These are phyloP conservation scores for Dipodomys merriami DNA, from an alignment of 2,113 vertebrate species.

Conservation along the genomic window DNA sequence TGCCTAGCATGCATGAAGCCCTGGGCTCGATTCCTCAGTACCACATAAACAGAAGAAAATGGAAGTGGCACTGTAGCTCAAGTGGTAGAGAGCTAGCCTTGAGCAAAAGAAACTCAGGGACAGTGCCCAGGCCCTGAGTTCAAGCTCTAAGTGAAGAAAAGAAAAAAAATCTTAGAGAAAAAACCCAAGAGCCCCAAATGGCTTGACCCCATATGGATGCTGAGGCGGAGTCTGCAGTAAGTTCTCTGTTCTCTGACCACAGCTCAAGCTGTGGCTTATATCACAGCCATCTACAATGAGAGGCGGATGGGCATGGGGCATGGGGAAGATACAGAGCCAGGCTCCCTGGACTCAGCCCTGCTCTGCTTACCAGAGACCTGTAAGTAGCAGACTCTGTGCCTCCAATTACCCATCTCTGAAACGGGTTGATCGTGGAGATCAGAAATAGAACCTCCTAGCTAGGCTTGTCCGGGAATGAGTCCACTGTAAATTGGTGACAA, in stretches of 20 bases:
- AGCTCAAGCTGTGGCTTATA: not conserved
- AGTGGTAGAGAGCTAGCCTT: no score
- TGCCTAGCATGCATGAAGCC: no score
- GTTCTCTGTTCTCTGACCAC: not conserved
- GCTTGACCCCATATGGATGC: not conserved
- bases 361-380: not conserved
- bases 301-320: no score
- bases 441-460: not conserved
- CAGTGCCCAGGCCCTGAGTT: no score
- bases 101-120: no score
- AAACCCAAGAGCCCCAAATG: not conserved
- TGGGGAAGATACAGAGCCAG: not conserved
- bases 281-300: not conserved
- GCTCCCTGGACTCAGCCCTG: not conserved
- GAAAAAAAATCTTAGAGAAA: no score
- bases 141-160: no score
- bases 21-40: no score
- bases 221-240: not conserved
- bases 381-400: not conserved
- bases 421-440: not conserved
- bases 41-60: no score
- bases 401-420: constrained; percentile 11
- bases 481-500: not conserved
- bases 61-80: no score
- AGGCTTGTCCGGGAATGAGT: not conserved